Percentiles rank a stretch among this genome's conserved stretches.
Conservation (phyloP, 2,888 invertebrate species). For the Argynnis bischoffii region DNA sequence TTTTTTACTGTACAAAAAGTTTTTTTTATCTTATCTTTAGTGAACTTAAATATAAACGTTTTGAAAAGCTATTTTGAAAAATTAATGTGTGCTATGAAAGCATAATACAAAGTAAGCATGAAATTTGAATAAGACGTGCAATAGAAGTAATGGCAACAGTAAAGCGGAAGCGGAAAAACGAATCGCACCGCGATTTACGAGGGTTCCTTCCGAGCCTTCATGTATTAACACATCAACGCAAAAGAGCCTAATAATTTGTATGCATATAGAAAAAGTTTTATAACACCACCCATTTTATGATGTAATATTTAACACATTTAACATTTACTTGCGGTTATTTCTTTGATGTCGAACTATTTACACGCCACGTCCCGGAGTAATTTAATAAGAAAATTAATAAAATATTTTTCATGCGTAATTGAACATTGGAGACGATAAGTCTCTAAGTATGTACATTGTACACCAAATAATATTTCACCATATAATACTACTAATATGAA, state of each 20-base stretch:
- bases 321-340: neutral
- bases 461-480: too few relatives aligned
- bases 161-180: constrained; percentile 29
- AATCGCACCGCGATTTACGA: constrained; percentile 29
- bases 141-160: constrained; percentile 25
- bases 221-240: constrained; percentile 27
- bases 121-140: constrained; percentile 32
- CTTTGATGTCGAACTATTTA: neutral
- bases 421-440: too few relatives aligned
- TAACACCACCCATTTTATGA: neutral
- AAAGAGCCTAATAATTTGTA: constrained; percentile 20
- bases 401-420: too few relatives aligned
- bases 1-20: too few relatives aligned
- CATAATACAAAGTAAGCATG: constrained; percentile 12
- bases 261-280: constrained; percentile 13
- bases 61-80: too few relatives aligned
- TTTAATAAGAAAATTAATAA: too few relatives aligned
- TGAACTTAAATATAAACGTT: too few relatives aligned
- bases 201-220: constrained; percentile 22
- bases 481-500: too few relatives aligned
- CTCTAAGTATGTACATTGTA: too few relatives aligned
- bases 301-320: neutral
- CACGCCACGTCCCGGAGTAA: too few relatives aligned
- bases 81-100: neutral
- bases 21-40: too few relatives aligned